Evolutionary conservation across 2,888 invertebrate genomes (phyloP), one percentile per base, ranked within the genome.

Genomic region (Atherix ibis): DNA sequence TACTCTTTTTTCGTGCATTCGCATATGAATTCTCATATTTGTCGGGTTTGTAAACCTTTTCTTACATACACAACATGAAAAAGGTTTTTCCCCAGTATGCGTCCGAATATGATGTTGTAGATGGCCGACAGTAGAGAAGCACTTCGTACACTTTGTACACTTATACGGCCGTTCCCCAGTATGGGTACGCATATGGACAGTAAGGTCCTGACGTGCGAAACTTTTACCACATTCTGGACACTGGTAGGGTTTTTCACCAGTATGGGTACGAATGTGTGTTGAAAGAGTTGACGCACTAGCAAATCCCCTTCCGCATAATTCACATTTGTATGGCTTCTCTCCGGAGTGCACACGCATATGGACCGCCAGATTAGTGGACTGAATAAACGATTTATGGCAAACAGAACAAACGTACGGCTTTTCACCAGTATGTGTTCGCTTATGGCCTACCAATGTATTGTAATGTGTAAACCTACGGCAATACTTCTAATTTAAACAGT

Each of bases 391-490:
- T 52, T 71, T 71, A 15, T 67, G 65, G 48, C 73, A 73, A 4
- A 60, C 47, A 9, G 63, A 55, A 46, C 72, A 73, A 10, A 67
- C 54, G 48, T 66, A 71, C 0, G 73, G 73, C 40, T 67, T 62
- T 47, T 72, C 72, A 5, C 72, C 72, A 0, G 73, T 72, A 52
- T 73, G 73, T 5, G 68, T 70, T 45, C 71, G 67, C 35, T 66
- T 63, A 45, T 73, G 73, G 0, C 69, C 70, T 46, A 65, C 69
- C 17, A 70, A 58, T 3, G 71, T 70, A 33, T 71, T 70, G 38
- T 67, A 65, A 54, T 71, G 71, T 0, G 71, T 68, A 47, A 72
- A 72, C 36, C 70, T 70, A 10, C n/a, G n/a, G n/a, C 48, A 9
- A 40, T 36, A 16, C 13, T 6, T n/a, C n/a, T n/a, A 25, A 32